phyloP scores from a whole-genome alignment of 2,888 invertebrate species.

The Drosophila yooni region DNA sequence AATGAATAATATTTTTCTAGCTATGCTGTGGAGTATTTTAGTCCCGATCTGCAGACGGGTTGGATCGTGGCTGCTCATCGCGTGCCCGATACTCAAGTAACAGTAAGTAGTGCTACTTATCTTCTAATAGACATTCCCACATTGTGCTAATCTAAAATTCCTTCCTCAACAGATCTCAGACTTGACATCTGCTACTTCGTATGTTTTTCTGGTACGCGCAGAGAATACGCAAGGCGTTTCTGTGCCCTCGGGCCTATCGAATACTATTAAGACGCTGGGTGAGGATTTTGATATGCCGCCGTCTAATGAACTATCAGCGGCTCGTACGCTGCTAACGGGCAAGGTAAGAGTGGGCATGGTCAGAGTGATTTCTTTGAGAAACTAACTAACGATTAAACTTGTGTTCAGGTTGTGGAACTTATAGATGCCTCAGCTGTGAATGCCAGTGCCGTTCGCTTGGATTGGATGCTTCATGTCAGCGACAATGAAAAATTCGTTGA shows the following conservation, averaged over 20 bases:
- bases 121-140: neutral
- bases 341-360: constrained; percentile 72
- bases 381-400: neutral
- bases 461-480: constrained; percentile 86
- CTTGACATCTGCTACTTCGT: constrained; percentile 91
- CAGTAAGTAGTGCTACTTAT: constrained; percentile 85
- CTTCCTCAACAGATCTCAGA: constrained; percentile 86
- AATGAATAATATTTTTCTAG: constrained; percentile 83
- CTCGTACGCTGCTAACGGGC: constrained; percentile 83
- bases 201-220: constrained; percentile 93
- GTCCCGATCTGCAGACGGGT: constrained; percentile 91
- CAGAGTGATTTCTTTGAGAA: neutral
- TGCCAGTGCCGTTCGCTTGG: constrained; percentile 86
- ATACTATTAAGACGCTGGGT: constrained; percentile 88
- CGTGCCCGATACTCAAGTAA: constrained; percentile 89
- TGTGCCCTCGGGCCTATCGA: constrained; percentile 91
- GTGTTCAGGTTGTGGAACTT: constrained; percentile 89
- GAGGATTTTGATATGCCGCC: constrained; percentile 84
- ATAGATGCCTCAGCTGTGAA: constrained; percentile 86
- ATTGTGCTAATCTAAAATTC: neutral
- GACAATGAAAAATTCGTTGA: constrained; percentile 85
- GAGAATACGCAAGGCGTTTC: constrained; percentile 94
- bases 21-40: constrained; percentile 92
- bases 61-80: constrained; percentile 90
- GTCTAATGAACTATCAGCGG: constrained; percentile 84